phyloP scores from a whole-genome alignment of 2,113 vertebrate species.

The Elanus axillaris region DNA sequence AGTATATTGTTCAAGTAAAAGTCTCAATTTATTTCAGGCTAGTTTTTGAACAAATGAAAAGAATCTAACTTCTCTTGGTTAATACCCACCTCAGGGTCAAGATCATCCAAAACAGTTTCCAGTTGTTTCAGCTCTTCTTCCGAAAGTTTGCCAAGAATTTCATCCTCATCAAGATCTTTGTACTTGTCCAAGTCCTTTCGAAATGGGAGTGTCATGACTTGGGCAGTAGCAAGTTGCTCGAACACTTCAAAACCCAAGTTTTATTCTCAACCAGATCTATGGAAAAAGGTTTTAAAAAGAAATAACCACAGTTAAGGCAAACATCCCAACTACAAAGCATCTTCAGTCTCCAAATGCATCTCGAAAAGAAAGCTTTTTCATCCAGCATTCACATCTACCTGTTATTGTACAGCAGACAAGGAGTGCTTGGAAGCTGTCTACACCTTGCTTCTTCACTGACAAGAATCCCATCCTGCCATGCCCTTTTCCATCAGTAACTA shows the following conservation, averaged over 20 bases:
- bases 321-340: not conserved
- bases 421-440: not conserved
- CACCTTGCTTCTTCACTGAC: not conserved
- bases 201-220: conserved; percentile 85
- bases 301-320: not conserved
- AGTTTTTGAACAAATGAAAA: not conserved
- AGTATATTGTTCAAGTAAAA: not conserved
- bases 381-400: not conserved
- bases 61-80: not conserved
- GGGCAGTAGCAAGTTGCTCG: not conserved
- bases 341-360: not conserved
- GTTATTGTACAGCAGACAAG: not conserved
- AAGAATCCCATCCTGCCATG: not conserved
- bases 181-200: conserved; percentile 95
- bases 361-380: not conserved
- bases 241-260: not conserved
- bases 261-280: conserved; percentile 5
- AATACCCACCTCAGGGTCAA: conserved; percentile 90
- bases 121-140: conserved; percentile 93
- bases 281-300: not conserved
- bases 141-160: conserved; percentile 89
- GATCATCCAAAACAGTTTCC: conserved; percentile 92
- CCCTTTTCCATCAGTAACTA: not conserved
- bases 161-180: conserved; percentile 95
- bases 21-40: not conserved